Percentiles rank a stretch among this genome's conserved stretches.
Evolutionary conservation across 2,888 invertebrate genomes (phyloP).

Genomic region (Alloscopus bannaensis): DNA sequence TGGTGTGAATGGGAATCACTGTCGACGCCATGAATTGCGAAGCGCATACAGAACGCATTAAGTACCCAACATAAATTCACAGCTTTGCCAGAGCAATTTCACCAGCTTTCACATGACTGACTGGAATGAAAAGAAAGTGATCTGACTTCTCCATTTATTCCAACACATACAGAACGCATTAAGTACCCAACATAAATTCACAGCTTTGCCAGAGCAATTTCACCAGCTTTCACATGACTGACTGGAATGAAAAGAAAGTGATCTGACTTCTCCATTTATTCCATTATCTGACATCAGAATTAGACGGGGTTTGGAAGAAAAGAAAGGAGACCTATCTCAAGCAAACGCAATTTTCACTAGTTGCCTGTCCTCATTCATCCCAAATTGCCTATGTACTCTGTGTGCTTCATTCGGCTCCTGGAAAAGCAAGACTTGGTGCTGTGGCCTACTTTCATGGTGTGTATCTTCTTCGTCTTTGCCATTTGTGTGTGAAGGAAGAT

Average conservation of each 20-base stretch:
- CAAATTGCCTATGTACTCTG: slow-evolving; percentile 1
- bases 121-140: slow-evolving; percentile 8
- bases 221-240: slow-evolving; percentile 46
- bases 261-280: slow-evolving; percentile 43
- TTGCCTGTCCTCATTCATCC: slow-evolving; percentile 13
- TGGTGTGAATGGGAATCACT: too few species aligned
- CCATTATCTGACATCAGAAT: slow-evolving; percentile 40
- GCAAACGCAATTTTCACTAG: slow-evolving; percentile 9
- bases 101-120: background rate
- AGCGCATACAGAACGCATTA: background rate
- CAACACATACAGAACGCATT: background rate
- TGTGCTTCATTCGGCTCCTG: background rate
- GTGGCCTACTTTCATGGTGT: slow-evolving; percentile 14
- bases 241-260: slow-evolving; percentile 45
- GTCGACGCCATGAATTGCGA: too few species aligned
- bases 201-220: slow-evolving; percentile 28
- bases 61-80: background rate
- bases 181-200: background rate
- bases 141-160: background rate
- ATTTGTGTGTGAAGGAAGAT: too few species aligned
- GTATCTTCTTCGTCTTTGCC: too few species aligned
- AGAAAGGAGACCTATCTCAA: slow-evolving; percentile 4
- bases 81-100: slow-evolving; percentile 3
- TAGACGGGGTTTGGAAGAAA: slow-evolving; percentile 21
- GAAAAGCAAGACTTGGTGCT: background rate